Percentiles rank a stretch among this genome's conserved stretches.
phyloP scores from a whole-genome alignment of 2,888 invertebrate species.

The Capitulum mitella region DNA sequence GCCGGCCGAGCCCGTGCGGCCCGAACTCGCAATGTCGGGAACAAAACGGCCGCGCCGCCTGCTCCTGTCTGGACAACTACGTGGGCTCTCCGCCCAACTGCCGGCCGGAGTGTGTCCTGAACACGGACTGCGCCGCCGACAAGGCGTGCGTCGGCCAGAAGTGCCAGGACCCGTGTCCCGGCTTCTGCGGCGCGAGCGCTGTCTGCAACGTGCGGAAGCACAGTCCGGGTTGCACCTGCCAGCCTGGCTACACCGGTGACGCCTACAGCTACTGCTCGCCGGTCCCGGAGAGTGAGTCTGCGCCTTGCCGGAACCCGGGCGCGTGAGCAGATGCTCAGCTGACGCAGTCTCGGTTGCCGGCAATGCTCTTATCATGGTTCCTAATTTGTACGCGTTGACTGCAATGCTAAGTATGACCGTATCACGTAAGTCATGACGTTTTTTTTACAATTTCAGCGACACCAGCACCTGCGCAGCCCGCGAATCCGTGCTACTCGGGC shows the following conservation, averaged over 20 bases:
- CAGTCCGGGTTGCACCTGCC: conserved; percentile 57
- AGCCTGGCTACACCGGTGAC: conserved; percentile 69
- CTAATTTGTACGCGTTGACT: too few relatives aligned
- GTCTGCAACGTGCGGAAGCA: conserved; percentile 39
- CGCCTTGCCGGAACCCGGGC: too few relatives aligned
- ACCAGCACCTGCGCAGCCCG: background rate
- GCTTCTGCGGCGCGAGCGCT: conserved; percentile 46
- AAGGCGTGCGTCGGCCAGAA: conserved; percentile 50
- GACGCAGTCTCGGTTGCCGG: too few relatives aligned
- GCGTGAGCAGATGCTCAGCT: too few relatives aligned
- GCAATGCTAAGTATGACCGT: too few relatives aligned
- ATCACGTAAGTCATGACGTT: too few relatives aligned
- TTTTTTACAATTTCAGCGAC: background rate
- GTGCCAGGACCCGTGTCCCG: conserved; percentile 61
- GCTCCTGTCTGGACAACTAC: conserved; percentile 65
- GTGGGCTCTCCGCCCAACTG: conserved; percentile 74
- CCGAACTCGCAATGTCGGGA: background rate
- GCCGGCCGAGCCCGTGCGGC: conserved; percentile 57
- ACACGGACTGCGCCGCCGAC: conserved; percentile 53
- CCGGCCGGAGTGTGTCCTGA: conserved; percentile 67
- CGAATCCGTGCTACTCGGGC: conserved; percentile 32
- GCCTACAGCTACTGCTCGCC: conserved; percentile 66
- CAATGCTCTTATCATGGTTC: too few relatives aligned
- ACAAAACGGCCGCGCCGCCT: conserved; percentile 55
- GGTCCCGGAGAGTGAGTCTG: background rate